A percentile compares a stretch with the other conserved stretches of the same genome.
Evolutionary conservation across 2,113 vertebrate species (phyloP).

Genomic region (Psittacula cyanocephala): DNA sequence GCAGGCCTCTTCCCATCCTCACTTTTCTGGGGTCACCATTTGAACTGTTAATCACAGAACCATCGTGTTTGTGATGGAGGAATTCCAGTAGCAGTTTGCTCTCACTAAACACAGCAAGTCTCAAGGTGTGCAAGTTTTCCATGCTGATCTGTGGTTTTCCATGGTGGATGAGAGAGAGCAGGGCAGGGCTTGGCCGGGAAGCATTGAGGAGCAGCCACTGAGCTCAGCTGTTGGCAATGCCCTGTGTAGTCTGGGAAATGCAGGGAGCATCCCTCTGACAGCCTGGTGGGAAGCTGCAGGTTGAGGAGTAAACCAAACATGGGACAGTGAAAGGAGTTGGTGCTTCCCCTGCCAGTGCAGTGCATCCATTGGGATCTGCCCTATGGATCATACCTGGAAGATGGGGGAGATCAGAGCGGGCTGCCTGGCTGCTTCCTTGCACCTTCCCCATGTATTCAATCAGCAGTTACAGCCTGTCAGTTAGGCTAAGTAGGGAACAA

Average conservation of each 20-base stretch:
- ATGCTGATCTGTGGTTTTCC: rapidly evolving
- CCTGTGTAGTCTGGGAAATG: not conserved
- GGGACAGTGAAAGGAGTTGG: not conserved
- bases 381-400: rapidly evolving
- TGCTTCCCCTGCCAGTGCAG: rapidly evolving
- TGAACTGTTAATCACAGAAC: not conserved
- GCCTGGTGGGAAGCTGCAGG: not conserved
- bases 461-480: not conserved
- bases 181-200: not conserved
- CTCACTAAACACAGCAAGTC: not conserved
- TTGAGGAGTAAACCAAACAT: rapidly evolving
- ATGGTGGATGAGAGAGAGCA: rapidly evolving
- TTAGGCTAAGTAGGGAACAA: not conserved
- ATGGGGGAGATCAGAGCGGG: not conserved
- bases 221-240: not conserved
- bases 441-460: not conserved
- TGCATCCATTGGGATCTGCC: not conserved
- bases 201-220: not conserved
- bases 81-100: not conserved
- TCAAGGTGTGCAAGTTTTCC: not conserved
- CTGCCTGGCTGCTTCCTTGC: not conserved
- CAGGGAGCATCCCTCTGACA: not conserved
- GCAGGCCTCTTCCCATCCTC: not conserved
- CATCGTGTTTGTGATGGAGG: not conserved
- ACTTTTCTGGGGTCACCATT: not conserved